A percentile compares a stretch with the other conserved stretches of the same genome.
Evolutionary conservation across 2,888 invertebrate species (phyloP).

Genomic region (Helicoverpa assulta): DNA sequence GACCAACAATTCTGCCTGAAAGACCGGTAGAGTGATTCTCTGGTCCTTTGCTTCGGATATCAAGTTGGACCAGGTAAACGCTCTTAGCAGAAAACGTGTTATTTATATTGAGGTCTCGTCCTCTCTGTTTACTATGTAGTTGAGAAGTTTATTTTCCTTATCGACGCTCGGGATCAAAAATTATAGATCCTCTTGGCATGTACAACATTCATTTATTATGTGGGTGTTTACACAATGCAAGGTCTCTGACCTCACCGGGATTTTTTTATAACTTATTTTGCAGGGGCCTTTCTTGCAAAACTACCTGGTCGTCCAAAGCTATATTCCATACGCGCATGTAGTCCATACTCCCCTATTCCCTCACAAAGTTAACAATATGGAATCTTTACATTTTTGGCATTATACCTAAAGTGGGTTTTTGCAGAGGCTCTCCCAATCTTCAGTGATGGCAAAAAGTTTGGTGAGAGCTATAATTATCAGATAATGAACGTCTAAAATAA

Average conservation of each 20-base stretch:
- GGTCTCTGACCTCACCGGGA: neutral
- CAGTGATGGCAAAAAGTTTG: too few relatives aligned
- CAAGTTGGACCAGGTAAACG: neutral
- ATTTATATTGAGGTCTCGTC: neutral
- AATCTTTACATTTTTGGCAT: too few relatives aligned
- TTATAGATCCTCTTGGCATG: neutral
- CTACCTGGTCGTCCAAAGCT: too few relatives aligned
- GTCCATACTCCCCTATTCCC: too few relatives aligned
- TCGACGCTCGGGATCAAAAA: neutral
- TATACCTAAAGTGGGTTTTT: too few relatives aligned
- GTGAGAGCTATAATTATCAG: too few relatives aligned
- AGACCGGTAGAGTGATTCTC: neutral
- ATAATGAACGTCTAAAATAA: too few relatives aligned
- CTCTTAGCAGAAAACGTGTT: neutral
- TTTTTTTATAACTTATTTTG: too few relatives aligned
- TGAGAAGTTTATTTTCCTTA: conserved; percentile 6
- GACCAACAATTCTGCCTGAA: neutral
- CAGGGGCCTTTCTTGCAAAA: too few relatives aligned
- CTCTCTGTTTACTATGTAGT: neutral
- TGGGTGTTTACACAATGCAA: neutral
- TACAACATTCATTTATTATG: neutral
- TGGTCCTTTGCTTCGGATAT: neutral
- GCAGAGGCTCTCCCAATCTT: too few relatives aligned
- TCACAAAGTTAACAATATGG: too few relatives aligned
- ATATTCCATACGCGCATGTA: too few relatives aligned